phyloP scores from a whole-genome alignment of 2,888 invertebrate genomes.

The Drosophila greeni region DNA sequence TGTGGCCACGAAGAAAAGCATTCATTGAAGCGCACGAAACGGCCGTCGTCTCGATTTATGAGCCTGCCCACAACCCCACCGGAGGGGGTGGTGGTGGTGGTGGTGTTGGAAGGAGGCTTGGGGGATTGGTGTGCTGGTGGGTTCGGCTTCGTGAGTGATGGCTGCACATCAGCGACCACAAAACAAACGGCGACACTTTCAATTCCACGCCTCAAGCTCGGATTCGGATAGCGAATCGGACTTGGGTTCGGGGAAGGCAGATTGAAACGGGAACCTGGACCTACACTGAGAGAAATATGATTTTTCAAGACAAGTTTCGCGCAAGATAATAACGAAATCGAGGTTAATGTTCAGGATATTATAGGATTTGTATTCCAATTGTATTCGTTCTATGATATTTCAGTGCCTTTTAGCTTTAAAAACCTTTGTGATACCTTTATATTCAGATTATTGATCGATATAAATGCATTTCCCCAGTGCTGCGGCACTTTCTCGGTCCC shows the following conservation, averaged over 20 bases:
- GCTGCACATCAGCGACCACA: constrained; percentile 57
- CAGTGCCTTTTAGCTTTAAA: not conserved
- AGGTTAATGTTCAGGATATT: no score
- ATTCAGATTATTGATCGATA: not conserved
- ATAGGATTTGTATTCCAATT: not conserved
- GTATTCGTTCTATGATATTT: not conserved
- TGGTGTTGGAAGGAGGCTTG: not conserved
- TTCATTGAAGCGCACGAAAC: constrained; percentile 61
- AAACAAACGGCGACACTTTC: constrained; percentile 63
- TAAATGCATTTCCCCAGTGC: constrained; percentile 8
- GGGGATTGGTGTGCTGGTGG: constrained; percentile 11
- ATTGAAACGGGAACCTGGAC: constrained; percentile 13
- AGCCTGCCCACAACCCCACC: constrained; percentile 29
- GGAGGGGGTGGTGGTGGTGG: constrained; percentile 1
- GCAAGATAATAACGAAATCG: not conserved
- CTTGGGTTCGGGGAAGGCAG: constrained; percentile 24
- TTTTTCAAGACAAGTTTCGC: not conserved
- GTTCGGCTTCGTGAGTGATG: constrained; percentile 45
- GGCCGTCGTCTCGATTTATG: constrained; percentile 50
- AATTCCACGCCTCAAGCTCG: constrained; percentile 61
- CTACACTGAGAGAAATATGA: not conserved
- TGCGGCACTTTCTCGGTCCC: constrained; percentile 38
- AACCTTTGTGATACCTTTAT: no score
- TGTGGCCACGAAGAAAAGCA: constrained; percentile 40
- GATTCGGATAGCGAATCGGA: constrained; percentile 46